Evolutionary conservation across 2,113 vertebrate species (phyloP), one percentile per base, ranked within the genome.

Genomic region (Lepisosteus oculatus): DNA sequence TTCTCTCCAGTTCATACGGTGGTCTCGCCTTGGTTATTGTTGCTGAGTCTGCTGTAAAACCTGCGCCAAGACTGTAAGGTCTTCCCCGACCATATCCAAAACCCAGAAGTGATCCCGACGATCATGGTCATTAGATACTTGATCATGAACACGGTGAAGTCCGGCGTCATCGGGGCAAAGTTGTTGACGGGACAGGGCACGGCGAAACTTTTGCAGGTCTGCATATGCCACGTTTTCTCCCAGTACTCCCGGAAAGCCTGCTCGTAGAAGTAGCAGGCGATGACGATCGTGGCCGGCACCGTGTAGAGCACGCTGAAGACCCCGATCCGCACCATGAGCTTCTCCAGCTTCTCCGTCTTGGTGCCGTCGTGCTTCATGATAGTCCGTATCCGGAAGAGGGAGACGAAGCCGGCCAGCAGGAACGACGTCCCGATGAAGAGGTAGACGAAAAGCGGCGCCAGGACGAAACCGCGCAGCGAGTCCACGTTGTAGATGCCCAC

Each of bases 321-420:
- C 0, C 95, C 96, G 0, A 97, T 95, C 55, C 96, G 90, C 65
- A 95, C 93, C 95, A 97, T 97, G 55, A 98, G 87, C 89, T 92
- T 95, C 86, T 98, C 96, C 76, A 98, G 87, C 77, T 95, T 95
- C 83, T 95, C 93, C 0, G 97, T 99, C 88, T 99, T 99, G 83
- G 95, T 98, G 74, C 97, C 97, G 7, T 97, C 97, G 0, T 98
- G 97, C 76, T 99, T 99, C 97, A 99, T 99, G 86, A 99, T 98
- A 80, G 97, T 99, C 77, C 97, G 88, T 83, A 99, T 99, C 55
- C 97, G 94, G 81, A 99, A 99, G 54, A 97, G 90, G 0, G 96
- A 97, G 55, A 95, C 93, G 0, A 98, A 96, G 74, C 95, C 95
- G 0, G 95, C 94, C 79, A 98, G 90, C 42, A 98, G 83, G 85